A percentile compares a stretch with the other conserved stretches of the same genome.
These are phyloP conservation scores for Heterochromis multidens DNA, from an alignment of 2,113 vertebrate genomes.

Conservation along the genomic window DNA sequence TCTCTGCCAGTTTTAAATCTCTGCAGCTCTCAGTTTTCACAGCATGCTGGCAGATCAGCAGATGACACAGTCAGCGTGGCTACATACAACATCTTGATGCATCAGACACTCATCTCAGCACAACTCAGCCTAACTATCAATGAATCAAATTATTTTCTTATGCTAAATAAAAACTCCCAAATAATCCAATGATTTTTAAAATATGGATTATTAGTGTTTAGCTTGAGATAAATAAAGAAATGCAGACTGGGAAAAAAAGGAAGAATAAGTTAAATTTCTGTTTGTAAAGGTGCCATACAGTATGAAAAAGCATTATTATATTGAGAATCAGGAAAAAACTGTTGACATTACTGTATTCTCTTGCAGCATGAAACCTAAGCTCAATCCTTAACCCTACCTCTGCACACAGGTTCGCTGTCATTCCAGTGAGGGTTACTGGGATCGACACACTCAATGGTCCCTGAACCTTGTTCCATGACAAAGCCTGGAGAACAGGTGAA, in stretches of 20 bases:
- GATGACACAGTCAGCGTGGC: conserved; percentile 12
- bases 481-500: conserved; percentile 89
- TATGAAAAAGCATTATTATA: neutral
- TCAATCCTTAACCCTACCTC: conserved; percentile 67
- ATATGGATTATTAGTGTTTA: neutral
- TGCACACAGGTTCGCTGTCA: conserved; percentile 88
- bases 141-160: neutral
- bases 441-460: conserved; percentile 86
- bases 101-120: neutral
- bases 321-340: neutral
- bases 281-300: neutral
- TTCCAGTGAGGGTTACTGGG: conserved; percentile 90
- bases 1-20: conserved; percentile 7
- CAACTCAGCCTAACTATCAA: neutral
- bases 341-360: neutral
- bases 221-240: neutral
- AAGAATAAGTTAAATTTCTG: neutral
- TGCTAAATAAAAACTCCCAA: neutral
- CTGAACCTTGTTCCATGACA: conserved; percentile 87
- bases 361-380: neutral
- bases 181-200: neutral
- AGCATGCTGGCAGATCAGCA: conserved; percentile 8
- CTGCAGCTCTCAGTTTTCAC: conserved; percentile 14
- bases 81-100: conserved; percentile 1
- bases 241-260: neutral